These are phyloP conservation scores for Eledone cirrhosa DNA, from an alignment of 2,888 invertebrate genomes.

Conservation along the genomic window DNA sequence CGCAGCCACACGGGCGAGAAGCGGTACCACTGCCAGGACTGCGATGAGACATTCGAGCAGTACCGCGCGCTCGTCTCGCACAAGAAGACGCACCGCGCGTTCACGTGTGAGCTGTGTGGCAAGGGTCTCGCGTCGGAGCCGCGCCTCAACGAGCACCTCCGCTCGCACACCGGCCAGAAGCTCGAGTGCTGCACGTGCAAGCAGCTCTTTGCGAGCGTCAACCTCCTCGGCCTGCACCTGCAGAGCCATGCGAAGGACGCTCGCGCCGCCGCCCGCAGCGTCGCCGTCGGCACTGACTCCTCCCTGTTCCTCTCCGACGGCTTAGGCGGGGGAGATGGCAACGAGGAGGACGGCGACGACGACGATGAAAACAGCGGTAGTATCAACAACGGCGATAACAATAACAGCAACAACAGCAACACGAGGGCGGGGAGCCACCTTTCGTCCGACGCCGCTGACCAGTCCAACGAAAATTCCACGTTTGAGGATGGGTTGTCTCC, in stretches of 20 bases:
- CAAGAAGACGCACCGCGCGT: conserved; percentile 4
- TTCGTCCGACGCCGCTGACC: no score
- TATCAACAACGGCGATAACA: no score
- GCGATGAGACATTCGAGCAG: conserved; percentile 15
- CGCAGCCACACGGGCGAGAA: not conserved
- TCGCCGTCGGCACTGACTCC: not conserved
- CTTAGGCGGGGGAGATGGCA: not conserved
- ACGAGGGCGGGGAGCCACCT: no score
- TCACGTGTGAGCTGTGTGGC: conserved; percentile 5
- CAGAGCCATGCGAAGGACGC: conserved; percentile 6
- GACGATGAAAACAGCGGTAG: no score
- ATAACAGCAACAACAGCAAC: no score
- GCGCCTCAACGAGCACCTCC: not conserved
- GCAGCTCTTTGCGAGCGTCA: not conserved
- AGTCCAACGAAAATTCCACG: no score
- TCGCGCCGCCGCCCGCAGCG: not conserved
- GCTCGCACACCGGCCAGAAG: not conserved
- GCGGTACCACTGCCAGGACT: conserved; percentile 8
- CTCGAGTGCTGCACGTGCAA: conserved; percentile 3
- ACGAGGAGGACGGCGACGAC: not conserved
- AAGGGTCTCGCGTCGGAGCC: not conserved
- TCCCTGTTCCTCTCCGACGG: not conserved
- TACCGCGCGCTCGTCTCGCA: not conserved
- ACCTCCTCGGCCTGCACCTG: not conserved
- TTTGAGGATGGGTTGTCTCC: no score